Base-by-base conservation (phyloP, 2,113 vertebrate genomes). In the Antechinus flavipes region DNA sequence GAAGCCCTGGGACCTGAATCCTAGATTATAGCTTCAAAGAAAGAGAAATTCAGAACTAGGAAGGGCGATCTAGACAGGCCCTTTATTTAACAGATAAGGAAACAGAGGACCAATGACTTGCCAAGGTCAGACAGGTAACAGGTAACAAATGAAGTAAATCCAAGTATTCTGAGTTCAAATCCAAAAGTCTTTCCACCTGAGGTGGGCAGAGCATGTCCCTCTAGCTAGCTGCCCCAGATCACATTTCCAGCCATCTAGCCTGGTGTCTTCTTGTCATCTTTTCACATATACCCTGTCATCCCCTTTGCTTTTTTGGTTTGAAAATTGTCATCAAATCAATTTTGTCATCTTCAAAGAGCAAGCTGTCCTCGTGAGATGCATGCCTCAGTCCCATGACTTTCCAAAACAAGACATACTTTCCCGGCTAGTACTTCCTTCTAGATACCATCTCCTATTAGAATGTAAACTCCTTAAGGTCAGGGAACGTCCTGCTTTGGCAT, bases 181-280 rank as follows among this genome's bases (percentile, higher is more conserved):
- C 19, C n/a, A n/a, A n/a, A 19, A 68, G 14, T 76, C 6, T n/a
- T 76, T n/a, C 14, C 8, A 42, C 68, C n/a, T 22, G 23, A 23
- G 7, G n/a, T 42, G 16, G 68, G 68, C n/a, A 76, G n/a, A 35
- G 68, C 19, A 84, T 2, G 24, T 27, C 90, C 27, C 53, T 93
- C 42, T 30, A 42, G 2, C 90, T 24, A 24, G 35, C 30, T 4
- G 24, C 1, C 35, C 68, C 14, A 56, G 92, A 61, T 68, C 25
- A 1, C 8, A 3, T 0, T 4, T 56, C 49, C 19, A 1, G 24
- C 54, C 61, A n/a, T 76, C 61, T 5, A 16, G 12, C 3, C 35
- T n/a, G 35, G 35, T 35, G 19, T n/a, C 35, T 76, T 49, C 26
- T 35, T 22, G 4, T 35, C 89, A 5, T 90, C 47, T 9, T 42